Conservation (phyloP, 2,113 vertebrate species). For the Otolemur garnettii region DNA sequence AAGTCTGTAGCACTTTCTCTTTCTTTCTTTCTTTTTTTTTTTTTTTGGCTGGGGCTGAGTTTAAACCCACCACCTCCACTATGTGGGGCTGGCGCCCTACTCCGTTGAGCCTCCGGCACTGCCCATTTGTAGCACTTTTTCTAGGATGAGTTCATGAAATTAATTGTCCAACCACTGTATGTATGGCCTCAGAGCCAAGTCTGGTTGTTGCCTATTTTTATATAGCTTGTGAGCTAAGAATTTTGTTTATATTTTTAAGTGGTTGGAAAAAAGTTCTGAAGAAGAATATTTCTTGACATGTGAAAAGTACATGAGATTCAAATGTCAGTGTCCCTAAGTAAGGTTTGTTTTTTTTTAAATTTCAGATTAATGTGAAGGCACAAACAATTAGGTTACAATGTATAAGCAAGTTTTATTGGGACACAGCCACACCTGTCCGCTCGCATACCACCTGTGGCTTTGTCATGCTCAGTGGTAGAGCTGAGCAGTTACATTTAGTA, state of each 20-base stretch:
- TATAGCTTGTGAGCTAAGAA: neutral
- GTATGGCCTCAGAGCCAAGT: neutral
- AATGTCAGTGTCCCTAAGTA: neutral
- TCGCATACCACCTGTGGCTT: neutral
- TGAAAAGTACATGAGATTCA: neutral
- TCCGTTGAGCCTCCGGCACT: too few species aligned
- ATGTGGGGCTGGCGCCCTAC: too few species aligned
- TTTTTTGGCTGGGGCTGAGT: too few species aligned
- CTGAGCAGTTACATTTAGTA: neutral
- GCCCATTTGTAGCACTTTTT: too few species aligned
- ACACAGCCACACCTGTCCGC: neutral
- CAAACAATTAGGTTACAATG: too few species aligned
- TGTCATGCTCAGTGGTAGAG: neutral
- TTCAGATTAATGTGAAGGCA: too few species aligned
- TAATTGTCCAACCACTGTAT: too few species aligned
- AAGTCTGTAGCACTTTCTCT: too few species aligned
- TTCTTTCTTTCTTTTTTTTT: too few species aligned
- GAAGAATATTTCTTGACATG: neutral
- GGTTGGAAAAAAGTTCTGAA: neutral
- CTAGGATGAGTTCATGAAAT: too few species aligned
- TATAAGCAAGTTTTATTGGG: neutral
- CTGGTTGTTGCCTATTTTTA: neutral
- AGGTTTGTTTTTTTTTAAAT: neutral
- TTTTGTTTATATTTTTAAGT: constrained; percentile 12
- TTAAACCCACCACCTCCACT: too few species aligned